phyloP scores from a whole-genome alignment of 2,888 invertebrate genomes.

The Meiosimyza decipiens region DNA sequence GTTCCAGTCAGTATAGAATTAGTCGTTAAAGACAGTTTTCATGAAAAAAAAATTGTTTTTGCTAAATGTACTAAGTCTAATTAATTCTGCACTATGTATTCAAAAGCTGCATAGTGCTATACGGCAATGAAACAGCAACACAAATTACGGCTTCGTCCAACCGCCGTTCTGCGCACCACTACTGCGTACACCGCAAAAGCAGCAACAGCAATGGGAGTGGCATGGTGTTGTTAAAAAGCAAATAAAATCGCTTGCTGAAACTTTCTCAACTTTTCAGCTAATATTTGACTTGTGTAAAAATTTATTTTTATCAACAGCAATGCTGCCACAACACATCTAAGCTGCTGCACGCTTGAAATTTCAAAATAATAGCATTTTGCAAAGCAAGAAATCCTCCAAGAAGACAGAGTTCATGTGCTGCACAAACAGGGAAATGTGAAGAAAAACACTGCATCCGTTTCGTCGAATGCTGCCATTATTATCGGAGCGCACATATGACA shows the following conservation, averaged over 20 bases:
- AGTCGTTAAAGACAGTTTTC: too few relatives aligned
- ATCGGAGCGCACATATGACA: not conserved
- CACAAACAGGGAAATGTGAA: not conserved
- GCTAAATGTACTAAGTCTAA: too few relatives aligned
- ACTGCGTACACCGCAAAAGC: too few relatives aligned
- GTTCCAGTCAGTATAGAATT: too few relatives aligned
- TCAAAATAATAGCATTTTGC: not conserved
- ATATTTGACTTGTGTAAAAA: conserved; percentile 60
- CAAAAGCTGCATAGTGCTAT: too few relatives aligned
- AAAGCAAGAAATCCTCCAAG: not conserved
- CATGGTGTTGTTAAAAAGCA: conserved; percentile 38
- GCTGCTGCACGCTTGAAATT: not conserved
- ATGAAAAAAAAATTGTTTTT: too few relatives aligned
- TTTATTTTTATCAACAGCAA: conserved; percentile 37
- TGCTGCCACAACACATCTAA: not conserved
- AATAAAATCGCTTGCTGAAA: conserved; percentile 60
- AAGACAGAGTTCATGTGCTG: not conserved
- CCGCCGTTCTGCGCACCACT: too few relatives aligned
- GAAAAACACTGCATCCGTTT: conserved; percentile 4
- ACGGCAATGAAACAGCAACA: too few relatives aligned
- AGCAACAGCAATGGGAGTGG: too few relatives aligned
- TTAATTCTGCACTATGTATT: too few relatives aligned
- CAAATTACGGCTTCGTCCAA: too few relatives aligned
- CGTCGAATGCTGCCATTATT: conserved; percentile 4
- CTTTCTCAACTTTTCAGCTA: conserved; percentile 63